A percentile compares a stretch with the other conserved stretches of the same genome.
phyloP scores from a whole-genome alignment of 2,888 invertebrate species.

The Luperina nickerlii region DNA sequence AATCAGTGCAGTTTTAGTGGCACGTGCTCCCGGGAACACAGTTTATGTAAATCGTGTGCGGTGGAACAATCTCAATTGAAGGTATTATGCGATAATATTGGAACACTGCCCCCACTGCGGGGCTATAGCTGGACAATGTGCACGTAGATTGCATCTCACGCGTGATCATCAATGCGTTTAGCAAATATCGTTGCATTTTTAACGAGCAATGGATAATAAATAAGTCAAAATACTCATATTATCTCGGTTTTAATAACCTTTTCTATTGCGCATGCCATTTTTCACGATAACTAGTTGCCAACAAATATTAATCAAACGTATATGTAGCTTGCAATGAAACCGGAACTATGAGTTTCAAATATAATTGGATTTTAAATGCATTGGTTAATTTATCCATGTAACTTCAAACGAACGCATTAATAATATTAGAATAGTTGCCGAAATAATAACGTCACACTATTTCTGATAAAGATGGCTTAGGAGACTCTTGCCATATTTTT shows the following conservation, averaged over 20 bases:
- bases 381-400: neutral
- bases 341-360: conserved; percentile 16
- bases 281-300: conserved; percentile 34
- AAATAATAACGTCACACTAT: conserved; percentile 2
- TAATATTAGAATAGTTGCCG: neutral
- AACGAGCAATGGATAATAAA: conserved; percentile 21
- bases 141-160: conserved; percentile 73
- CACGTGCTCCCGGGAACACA: conserved; percentile 73
- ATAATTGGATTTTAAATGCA: conserved; percentile 27
- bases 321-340: conserved; percentile 11
- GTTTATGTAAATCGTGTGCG: conserved; percentile 80
- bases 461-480: neutral
- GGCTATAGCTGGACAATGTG: conserved; percentile 69
- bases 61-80: conserved; percentile 76
- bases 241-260: conserved; percentile 15
- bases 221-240: neutral
- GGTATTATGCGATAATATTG: conserved; percentile 77
- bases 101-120: conserved; percentile 68
- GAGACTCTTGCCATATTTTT: conserved; percentile 2
- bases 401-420: neutral
- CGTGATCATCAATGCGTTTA: conserved; percentile 58
- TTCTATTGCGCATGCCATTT: conserved; percentile 11
- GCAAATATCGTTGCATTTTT: conserved; percentile 38
- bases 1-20: conserved; percentile 75
- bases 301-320: conserved; percentile 26